Evolutionary conservation across 2,797 vertebrate genomes (phyloP).

Genomic region (Schizopygopsis pylzovi): DNA sequence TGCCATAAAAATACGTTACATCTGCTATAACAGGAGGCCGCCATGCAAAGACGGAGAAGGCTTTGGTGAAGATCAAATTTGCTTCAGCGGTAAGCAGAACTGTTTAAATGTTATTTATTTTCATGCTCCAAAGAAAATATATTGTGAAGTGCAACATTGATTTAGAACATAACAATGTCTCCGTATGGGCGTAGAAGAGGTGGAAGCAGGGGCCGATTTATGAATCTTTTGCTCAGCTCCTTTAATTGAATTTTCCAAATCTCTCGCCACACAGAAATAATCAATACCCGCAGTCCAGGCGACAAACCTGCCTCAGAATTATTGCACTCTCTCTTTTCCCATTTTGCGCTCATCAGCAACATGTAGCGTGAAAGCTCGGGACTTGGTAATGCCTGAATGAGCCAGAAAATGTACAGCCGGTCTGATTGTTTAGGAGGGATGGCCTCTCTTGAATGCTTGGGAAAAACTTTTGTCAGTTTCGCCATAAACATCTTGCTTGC

Average conservation of each 20-base stretch:
- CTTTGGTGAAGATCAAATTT: constrained; percentile 95
- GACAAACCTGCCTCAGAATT: constrained; percentile 97
- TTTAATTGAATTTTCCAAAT: constrained; percentile 99
- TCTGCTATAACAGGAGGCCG: constrained; percentile 80
- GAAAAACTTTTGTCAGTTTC: constrained; percentile 77
- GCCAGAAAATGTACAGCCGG: constrained; percentile 86
- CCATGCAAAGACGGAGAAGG: constrained; percentile 86
- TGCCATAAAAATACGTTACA: constrained; percentile 94
- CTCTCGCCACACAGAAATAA: constrained; percentile 99
- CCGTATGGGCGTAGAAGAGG: constrained; percentile 82
- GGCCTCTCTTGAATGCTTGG: constrained; percentile 77
- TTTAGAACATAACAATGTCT: constrained; percentile 97
- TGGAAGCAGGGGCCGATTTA: constrained; percentile 87
- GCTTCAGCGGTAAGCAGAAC: constrained; percentile 99
- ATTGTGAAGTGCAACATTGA: constrained; percentile 99
- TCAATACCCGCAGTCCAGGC: constrained; percentile 95
- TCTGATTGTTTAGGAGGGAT: constrained; percentile 84
- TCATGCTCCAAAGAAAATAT: constrained; percentile 99
- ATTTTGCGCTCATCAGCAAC: constrained; percentile 99
- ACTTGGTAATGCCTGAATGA: constrained; percentile 88
- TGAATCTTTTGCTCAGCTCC: constrained; percentile 99
- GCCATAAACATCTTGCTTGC: background rate
- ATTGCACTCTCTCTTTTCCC: constrained; percentile 95
- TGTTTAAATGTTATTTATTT: constrained; percentile 99
- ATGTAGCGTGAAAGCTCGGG: constrained; percentile 83